Percentiles rank a stretch among this genome's conserved stretches.
These are phyloP conservation scores for Gopherus evgoodei DNA, from an alignment of 2,113 vertebrate genomes.

Conservation along the genomic window DNA sequence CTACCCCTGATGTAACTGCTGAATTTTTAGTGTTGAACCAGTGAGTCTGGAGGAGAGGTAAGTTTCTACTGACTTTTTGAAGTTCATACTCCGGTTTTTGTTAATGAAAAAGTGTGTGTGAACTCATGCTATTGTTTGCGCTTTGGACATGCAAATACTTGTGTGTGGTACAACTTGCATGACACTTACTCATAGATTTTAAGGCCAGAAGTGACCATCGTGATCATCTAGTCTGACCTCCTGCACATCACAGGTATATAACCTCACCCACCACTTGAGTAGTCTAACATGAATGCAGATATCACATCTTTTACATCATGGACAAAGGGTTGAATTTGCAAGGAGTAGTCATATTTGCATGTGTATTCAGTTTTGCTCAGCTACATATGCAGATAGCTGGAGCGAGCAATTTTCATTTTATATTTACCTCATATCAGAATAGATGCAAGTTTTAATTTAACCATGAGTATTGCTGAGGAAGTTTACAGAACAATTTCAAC, in stretches of 20 bases:
- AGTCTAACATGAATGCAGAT: no score
- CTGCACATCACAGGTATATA: no score
- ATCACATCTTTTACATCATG: neutral
- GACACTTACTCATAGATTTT: no score
- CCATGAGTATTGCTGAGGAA: neutral
- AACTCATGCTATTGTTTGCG: neutral
- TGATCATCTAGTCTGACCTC: no score
- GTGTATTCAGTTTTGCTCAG: neutral
- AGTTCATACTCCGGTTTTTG: neutral
- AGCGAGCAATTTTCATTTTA: neutral
- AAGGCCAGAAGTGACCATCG: no score
- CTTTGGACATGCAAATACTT: neutral
- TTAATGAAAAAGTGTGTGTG: neutral
- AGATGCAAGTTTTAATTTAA: neutral
- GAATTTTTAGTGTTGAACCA: neutral
- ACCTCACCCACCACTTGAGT: no score
- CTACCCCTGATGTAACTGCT: neutral
- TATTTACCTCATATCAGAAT: neutral
- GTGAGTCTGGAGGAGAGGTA: neutral
- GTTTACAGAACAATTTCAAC: neutral
- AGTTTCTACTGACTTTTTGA: neutral
- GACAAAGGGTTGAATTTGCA: neutral
- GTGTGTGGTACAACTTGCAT: neutral
- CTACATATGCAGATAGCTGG: neutral
- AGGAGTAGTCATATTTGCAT: neutral